Base-by-base conservation (phyloP, 23 tunicate genomes). In the Trididemnum miniatum region DNA sequence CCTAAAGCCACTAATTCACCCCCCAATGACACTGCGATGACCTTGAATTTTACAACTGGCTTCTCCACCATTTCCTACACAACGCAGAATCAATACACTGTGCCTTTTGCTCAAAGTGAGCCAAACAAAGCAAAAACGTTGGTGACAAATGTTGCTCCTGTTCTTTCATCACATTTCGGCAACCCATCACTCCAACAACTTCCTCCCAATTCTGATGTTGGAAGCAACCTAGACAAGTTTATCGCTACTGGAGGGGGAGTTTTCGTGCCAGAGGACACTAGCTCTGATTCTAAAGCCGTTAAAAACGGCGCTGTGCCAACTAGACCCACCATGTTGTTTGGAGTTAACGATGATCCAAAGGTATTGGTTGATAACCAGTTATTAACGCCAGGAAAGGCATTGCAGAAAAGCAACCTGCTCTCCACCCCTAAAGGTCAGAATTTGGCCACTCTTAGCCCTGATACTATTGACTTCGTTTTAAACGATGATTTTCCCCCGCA, bases 361-460 rank as follows among this genome's bases (percentile, higher is more conserved):
- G 83, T 79, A 1, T 35, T 67, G 20, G 80, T 86, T 28, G 69
- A 35, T 35, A 39, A 74, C 40, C 65, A 83, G 37, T 34, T 73
- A 27, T 74, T 83, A 66, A 74, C 87, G 0, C 87, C 87, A n/a
- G 87, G 87, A 2, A 72, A 73, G 44, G 87, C 81, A 3, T 31
- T 76, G 25, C 79, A 71, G 65, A 72, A 83, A 23, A 83, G 35
- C 34, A 33, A 36, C 59, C 37, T 59, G 34, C 33, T 72, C 3
- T 26, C 83, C 1, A 73, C 82, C 20, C 67, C 88, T 9, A 35
- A 83, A 20, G 91, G 88, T 2, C 83, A 82, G 9, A 86, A 89
- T 57, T 81, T 91, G 15, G 80, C 84, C 20, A 76, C 91, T 27
- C 80, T 91, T 32, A 91, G 97, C 59, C 97, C 97, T 0, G 91